A percentile compares a stretch with the other conserved stretches of the same genome.
These are phyloP conservation scores for Cheilosia vulpina DNA, from an alignment of 2,888 invertebrate species.

Conservation along the genomic window DNA sequence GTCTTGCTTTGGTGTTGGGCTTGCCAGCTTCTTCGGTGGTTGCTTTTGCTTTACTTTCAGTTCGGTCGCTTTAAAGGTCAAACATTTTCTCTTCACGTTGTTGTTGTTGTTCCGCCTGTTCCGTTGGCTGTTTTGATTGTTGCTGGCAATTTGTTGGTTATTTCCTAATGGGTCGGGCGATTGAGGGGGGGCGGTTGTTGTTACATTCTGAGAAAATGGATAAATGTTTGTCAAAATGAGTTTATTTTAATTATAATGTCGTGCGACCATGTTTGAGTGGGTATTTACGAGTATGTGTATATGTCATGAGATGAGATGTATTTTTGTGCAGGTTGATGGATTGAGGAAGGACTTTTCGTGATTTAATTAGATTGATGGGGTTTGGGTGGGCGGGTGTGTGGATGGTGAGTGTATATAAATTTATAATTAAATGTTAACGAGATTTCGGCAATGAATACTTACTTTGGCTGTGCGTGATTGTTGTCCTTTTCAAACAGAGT, in stretches of 20 bases:
- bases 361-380: constrained; percentile 32
- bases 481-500: too few relatives aligned
- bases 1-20: constrained; percentile 26
- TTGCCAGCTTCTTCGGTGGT: constrained; percentile 16
- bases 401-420: background rate
- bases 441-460: too few relatives aligned
- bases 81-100: constrained; percentile 48
- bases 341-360: constrained; percentile 33
- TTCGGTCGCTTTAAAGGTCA: constrained; percentile 66
- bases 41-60: constrained; percentile 47
- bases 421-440: background rate
- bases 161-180: background rate
- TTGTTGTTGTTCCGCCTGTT: constrained; percentile 22
- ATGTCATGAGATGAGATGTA: background rate
- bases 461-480: too few relatives aligned
- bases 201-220: constrained; percentile 44
- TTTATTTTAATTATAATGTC: constrained; percentile 53
- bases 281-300: background rate
- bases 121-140: constrained; percentile 57
- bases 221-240: constrained; percentile 55
- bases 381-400: background rate
- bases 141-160: constrained; percentile 49
- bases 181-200: constrained; percentile 2
- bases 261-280: constrained; percentile 18
- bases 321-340: constrained; percentile 9